These are phyloP conservation scores for Abrostola tripartita DNA, from an alignment of 2,888 invertebrate genomes.

Conservation along the genomic window DNA sequence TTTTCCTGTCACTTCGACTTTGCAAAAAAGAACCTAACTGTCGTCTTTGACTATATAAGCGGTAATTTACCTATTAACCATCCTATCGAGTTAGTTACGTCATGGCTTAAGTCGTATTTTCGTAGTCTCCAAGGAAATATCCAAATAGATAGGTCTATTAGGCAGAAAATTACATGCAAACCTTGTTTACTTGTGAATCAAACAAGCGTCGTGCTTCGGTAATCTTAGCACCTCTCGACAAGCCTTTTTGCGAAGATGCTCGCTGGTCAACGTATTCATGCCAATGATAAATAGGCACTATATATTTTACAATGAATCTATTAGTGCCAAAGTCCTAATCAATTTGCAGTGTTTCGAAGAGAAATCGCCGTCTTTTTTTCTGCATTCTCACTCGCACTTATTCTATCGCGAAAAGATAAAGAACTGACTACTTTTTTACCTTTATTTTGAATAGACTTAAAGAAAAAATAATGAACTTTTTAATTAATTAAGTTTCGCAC, in stretches of 20 bases:
- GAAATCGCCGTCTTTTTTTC: conserved; percentile 36
- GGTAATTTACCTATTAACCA: no score
- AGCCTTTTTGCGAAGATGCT: conserved; percentile 21
- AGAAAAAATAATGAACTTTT: conserved; percentile 38
- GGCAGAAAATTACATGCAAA: conserved; percentile 2
- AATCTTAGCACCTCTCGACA: conserved; percentile 36
- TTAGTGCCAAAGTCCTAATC: conserved; percentile 26
- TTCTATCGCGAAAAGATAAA: conserved; percentile 39
- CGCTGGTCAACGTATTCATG: conserved; percentile 31
- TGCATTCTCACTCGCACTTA: conserved; percentile 23
- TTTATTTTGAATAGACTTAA: conserved; percentile 24
- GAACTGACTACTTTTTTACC: conserved; percentile 28
- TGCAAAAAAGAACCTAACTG: no score
- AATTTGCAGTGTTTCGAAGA: conserved; percentile 35
- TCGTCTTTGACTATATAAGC: no score
- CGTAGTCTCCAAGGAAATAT: not conserved
- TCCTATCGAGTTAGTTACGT: no score
- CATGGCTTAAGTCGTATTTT: no score
- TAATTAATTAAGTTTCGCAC: conserved; percentile 45
- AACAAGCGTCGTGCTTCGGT: conserved; percentile 23
- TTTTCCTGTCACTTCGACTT: no score
- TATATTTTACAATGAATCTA: conserved; percentile 32
- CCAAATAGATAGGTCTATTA: not conserved
- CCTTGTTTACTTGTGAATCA: conserved; percentile 21
- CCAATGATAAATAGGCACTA: conserved; percentile 37